Evolutionary conservation across 2,888 invertebrate genomes (phyloP).

Genomic region (Caenorhabditis becei): DNA sequence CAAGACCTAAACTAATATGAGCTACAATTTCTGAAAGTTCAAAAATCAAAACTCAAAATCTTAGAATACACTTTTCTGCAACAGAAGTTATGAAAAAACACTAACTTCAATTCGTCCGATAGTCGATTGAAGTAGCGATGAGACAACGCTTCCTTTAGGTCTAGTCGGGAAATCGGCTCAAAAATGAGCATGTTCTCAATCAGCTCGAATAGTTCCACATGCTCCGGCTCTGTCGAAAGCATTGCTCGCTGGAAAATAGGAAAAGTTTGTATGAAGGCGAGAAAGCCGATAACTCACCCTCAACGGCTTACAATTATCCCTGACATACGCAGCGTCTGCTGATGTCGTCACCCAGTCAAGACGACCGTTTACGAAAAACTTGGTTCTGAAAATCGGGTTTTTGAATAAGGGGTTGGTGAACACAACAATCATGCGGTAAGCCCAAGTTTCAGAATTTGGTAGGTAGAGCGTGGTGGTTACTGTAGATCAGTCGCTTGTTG

Average conservation of each 20-base stretch:
- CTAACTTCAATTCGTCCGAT: conserved; percentile 50
- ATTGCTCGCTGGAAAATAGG: conserved; percentile 92
- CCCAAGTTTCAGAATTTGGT: too few relatives aligned
- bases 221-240: conserved; percentile 91
- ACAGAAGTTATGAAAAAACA: too few relatives aligned
- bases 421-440: background rate
- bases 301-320: conserved; percentile 97
- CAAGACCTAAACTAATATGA: too few relatives aligned
- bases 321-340: conserved; percentile 95
- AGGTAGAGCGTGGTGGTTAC: too few relatives aligned
- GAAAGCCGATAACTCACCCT: too few relatives aligned
- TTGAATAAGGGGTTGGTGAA: background rate
- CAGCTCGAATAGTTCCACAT: conserved; percentile 94
- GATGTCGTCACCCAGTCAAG: conserved; percentile 98
- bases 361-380: conserved; percentile 97
- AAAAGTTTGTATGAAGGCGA: too few relatives aligned
- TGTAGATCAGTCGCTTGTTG: too few relatives aligned
- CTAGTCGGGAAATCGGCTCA: conserved; percentile 93
- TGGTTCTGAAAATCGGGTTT: conserved; percentile 87
- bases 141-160: conserved; percentile 90
- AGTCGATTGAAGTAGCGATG: conserved; percentile 90
- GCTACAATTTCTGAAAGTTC: too few relatives aligned
- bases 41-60: too few relatives aligned
- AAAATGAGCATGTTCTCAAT: conserved; percentile 97
- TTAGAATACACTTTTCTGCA: background rate